Conservation (phyloP, 2,888 invertebrate genomes). For the Acleris holmiana region DNA sequence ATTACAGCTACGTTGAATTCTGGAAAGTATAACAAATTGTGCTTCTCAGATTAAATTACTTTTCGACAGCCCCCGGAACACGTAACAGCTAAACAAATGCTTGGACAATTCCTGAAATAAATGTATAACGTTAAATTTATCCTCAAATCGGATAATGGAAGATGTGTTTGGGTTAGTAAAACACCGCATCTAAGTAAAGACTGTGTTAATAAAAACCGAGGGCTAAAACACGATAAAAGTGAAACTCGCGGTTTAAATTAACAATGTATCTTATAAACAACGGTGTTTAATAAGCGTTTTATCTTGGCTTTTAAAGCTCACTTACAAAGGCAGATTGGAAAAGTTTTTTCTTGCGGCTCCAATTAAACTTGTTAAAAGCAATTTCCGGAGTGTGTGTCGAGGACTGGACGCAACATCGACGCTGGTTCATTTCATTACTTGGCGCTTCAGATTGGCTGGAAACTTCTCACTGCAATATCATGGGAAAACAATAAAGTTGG, state of each 20-base stretch:
- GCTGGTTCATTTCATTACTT: conserved; percentile 47
- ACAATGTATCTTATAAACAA: conserved; percentile 56
- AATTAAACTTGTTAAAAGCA: conserved; percentile 81
- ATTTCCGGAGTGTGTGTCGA: conserved; percentile 70
- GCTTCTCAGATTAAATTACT: too few species aligned
- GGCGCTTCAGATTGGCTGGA: conserved; percentile 16
- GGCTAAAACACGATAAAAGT: not conserved
- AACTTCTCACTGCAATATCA: not conserved
- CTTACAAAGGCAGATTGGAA: conserved; percentile 80
- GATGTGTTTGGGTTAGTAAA: too few species aligned
- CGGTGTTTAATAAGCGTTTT: conserved; percentile 63
- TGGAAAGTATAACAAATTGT: too few species aligned
- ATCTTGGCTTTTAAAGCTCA: conserved; percentile 68
- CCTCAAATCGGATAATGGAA: too few species aligned
- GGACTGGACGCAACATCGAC: conserved; percentile 47
- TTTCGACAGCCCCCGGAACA: too few species aligned
- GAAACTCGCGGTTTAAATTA: conserved; percentile 41
- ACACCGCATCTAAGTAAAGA: too few species aligned
- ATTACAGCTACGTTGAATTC: too few species aligned
- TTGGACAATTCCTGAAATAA: too few species aligned
- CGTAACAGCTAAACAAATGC: too few species aligned
- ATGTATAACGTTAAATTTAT: too few species aligned
- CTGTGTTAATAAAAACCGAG: too few species aligned
- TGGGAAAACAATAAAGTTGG: not conserved
- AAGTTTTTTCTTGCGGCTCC: conserved; percentile 79